Evolutionary conservation across 2,797 vertebrate genomes (phyloP), one percentile per base, ranked within the genome.

Genomic region (Falco concolor): DNA sequence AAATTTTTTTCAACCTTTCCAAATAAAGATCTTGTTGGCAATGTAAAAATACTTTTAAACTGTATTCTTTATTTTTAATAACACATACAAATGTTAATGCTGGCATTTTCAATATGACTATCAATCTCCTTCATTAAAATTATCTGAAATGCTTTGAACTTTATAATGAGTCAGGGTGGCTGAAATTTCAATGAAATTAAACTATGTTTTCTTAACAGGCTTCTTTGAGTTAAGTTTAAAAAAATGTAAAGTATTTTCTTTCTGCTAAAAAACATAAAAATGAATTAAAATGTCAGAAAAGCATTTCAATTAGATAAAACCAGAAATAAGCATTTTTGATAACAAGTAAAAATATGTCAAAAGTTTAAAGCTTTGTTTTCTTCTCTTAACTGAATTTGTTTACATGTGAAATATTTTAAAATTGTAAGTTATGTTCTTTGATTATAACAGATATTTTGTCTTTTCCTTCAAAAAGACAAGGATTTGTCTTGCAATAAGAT

Each of bases 141-240:
- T 89, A 80, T 83, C 93, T 97, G 75, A 95, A 95, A 69, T 65
- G 60, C 30, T 93, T 93, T 96, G 90, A 95, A 95, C 87, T 97
- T 96, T 87, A 75, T 96, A 96, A 93, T 87, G 67, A 97, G 91
- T 89, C 54, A 76, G 12, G 21, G 25, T 69, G 32, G 52, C 70
- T 92, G 57, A n/a, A 88, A 86, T 88, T 95, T 84, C 74, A 86
- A 50, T 93, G 18, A 95, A 92, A 95, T 94, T 91, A 88, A 45
- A 64, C 67, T 86, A 80, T 92, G 67, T 53, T 96, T 96, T 92
- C 76, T 92, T 95, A 96, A 87, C 49, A 94, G 93, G 53, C n/a
- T 86, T 92, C 56, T 64, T 42, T 63, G 52, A 85, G 25, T 77
- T 65, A 92, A 86, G 20, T 57, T 82, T 2, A 53, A 93, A 96